Conservation (phyloP, 2,113 vertebrate species). For the Motacilla alba region DNA sequence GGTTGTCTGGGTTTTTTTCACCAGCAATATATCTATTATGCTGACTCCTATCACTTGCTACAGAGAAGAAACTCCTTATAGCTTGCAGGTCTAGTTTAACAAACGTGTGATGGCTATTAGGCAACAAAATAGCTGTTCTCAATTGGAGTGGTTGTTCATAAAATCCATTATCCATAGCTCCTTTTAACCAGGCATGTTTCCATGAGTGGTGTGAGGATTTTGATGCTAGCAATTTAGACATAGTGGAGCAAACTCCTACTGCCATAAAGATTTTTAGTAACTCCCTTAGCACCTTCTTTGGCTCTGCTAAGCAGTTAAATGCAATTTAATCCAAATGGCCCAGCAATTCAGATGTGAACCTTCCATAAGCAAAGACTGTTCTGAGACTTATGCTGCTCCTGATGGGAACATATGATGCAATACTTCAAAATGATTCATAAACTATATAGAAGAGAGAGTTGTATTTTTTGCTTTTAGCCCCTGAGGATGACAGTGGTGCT, state of each 20-base stretch:
- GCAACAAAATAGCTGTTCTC: not conserved
- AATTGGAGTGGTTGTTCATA: not conserved
- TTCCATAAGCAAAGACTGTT: conserved; percentile 26
- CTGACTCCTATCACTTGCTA: not conserved
- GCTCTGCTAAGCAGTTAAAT: conserved; percentile 26
- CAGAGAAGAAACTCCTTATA: not conserved
- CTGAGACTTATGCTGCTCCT: not conserved
- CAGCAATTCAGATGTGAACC: conserved; percentile 12
- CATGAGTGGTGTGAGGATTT: not conserved
- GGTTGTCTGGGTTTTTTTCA: not conserved
- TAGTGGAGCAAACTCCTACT: not conserved
- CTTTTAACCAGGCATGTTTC: not conserved
- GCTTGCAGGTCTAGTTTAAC: not conserved
- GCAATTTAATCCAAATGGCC: conserved; percentile 30
- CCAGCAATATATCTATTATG: not conserved
- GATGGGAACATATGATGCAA: not conserved
- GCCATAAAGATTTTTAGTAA: not conserved
- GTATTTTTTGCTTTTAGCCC: not conserved
- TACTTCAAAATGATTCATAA: conserved; percentile 1
- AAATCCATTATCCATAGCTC: conserved; percentile 4
- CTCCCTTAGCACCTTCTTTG: conserved; percentile 6
- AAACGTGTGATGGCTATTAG: not conserved
- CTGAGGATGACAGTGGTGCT: not conserved
- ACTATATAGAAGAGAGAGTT: not conserved
- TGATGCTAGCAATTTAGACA: not conserved